Evolutionary conservation across 2,797 vertebrate genomes (phyloP).

Genomic region (Jordanella pulchra): DNA sequence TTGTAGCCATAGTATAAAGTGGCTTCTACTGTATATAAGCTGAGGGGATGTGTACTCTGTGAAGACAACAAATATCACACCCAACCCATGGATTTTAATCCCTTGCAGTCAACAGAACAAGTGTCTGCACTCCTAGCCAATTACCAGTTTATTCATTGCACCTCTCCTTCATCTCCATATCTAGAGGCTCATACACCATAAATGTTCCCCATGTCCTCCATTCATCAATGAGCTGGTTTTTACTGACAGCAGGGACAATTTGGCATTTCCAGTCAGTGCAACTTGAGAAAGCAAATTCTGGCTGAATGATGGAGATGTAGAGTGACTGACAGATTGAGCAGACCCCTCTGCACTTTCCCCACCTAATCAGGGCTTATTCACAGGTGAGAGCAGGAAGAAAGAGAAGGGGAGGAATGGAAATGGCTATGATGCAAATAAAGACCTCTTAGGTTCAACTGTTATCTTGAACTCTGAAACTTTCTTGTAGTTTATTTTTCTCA

Average conservation of each 20-base stretch:
- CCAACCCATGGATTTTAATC: conserved; percentile 19
- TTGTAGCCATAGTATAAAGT: background rate
- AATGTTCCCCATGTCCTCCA: conserved; percentile 26
- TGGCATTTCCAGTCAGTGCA: conserved; percentile 45
- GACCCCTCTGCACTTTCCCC: conserved; percentile 49
- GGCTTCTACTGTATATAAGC: background rate
- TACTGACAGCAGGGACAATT: conserved; percentile 56
- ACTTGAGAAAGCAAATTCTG: conserved; percentile 29
- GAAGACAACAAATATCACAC: conserved; percentile 3
- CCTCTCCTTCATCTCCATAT: conserved; percentile 31
- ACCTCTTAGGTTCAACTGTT: conserved; percentile 45
- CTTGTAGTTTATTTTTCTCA: conserved; percentile 14
- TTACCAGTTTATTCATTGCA: conserved; percentile 30
- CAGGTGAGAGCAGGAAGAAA: conserved; percentile 42
- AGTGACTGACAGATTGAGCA: conserved; percentile 51
- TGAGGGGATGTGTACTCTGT: background rate
- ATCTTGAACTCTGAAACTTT: conserved; percentile 52
- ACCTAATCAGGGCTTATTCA: conserved; percentile 67
- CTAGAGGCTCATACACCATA: conserved; percentile 6
- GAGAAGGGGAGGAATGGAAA: conserved; percentile 18
- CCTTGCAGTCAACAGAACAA: conserved; percentile 29
- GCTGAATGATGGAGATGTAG: conserved; percentile 53
- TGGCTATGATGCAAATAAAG: conserved; percentile 49
- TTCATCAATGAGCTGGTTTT: conserved; percentile 44
- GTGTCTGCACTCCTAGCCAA: conserved; percentile 28